phyloP scores from a whole-genome alignment of 2,797 vertebrate genomes.

The Neosilurus mollespiculum region DNA sequence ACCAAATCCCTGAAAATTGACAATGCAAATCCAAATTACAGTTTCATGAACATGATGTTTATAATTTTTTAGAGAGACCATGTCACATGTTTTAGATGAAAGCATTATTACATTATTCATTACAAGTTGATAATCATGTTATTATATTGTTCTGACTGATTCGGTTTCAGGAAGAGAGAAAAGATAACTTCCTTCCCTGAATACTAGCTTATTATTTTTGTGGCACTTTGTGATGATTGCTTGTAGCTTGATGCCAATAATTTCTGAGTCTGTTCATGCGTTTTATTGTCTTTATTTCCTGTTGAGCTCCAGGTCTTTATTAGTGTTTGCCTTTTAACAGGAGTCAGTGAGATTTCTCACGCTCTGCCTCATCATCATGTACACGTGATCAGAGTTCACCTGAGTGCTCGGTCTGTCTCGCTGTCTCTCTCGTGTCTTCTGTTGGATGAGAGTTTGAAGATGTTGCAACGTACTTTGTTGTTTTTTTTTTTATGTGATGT shows the following conservation, averaged over 20 bases:
- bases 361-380: background rate
- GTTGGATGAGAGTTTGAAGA: background rate
- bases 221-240: background rate
- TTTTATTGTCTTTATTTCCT: conserved; percentile 15
- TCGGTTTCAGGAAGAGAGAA: background rate
- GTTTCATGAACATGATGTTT: background rate
- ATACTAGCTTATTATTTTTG: background rate
- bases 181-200: background rate
- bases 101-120: background rate
- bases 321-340: background rate
- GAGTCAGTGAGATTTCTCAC: background rate
- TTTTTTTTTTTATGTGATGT: background rate
- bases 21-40: background rate
- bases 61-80: background rate
- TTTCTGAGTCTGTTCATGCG: background rate
- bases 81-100: background rate
- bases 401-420: background rate
- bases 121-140: background rate
- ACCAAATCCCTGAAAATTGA: background rate
- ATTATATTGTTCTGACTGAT: background rate
- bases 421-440: background rate
- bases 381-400: background rate
- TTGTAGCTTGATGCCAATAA: background rate
- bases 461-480: background rate
- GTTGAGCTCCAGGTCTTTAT: background rate